Evolutionary conservation across 1,140 invertebrate species (phyloP).

Genomic region (Euwallacea fornicatus): DNA sequence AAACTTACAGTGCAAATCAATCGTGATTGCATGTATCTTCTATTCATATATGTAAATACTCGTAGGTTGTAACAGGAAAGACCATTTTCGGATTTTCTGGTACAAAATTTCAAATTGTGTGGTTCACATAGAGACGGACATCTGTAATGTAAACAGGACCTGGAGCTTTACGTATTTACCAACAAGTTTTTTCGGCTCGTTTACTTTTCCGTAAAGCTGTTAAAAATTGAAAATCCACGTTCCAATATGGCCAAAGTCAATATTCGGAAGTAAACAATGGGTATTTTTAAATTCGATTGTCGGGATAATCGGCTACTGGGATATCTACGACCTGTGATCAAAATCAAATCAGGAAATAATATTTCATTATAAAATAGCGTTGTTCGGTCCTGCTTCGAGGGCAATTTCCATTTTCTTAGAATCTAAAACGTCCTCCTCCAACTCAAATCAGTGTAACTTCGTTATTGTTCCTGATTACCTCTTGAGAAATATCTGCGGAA

Average conservation of each 20-base stretch:
- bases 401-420: constrained; percentile 6
- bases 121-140: constrained; percentile 17
- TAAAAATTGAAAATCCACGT: too few relatives aligned
- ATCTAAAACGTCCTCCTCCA: not conserved
- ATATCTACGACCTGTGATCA: too few relatives aligned
- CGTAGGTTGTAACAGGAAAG: constrained; percentile 9
- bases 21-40: constrained; percentile 7
- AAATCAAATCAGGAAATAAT: not conserved
- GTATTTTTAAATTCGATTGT: too few relatives aligned
- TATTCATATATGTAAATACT: constrained; percentile 26
- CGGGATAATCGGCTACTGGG: too few relatives aligned
- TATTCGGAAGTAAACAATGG: too few relatives aligned
- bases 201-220: not conserved
- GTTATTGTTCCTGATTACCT: constrained; percentile 14
- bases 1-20: not conserved
- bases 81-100: constrained; percentile 18
- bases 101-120: constrained; percentile 21
- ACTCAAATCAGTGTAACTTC: constrained; percentile 9
- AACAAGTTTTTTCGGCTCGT: constrained; percentile 5
- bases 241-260: too few relatives aligned
- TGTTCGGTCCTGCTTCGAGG: not conserved
- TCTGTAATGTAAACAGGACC: constrained; percentile 18
- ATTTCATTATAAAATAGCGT: not conserved
- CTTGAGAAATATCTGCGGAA: constrained; percentile 8
- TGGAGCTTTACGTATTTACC: constrained; percentile 16